Evolutionary conservation across 2,113 vertebrate genomes (phyloP).

Genomic region (Garra rufa): DNA sequence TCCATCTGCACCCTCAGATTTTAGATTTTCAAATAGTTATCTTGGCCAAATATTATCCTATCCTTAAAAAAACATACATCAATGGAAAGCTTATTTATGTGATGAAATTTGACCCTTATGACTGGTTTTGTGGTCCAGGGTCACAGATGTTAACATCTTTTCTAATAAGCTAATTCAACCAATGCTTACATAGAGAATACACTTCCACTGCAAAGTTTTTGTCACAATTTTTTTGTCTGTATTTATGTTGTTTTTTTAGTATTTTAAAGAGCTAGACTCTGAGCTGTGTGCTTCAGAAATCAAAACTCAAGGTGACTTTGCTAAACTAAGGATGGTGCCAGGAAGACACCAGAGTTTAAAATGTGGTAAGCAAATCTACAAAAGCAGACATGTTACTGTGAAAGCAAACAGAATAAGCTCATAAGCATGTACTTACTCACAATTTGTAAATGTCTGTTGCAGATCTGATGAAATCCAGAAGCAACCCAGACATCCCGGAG

Average conservation of each 20-base stretch:
- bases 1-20: too few relatives aligned
- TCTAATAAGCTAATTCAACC: background rate
- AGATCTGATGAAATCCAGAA: conserved; percentile 86
- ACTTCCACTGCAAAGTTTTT: background rate
- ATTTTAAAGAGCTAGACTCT: conserved; percentile 83
- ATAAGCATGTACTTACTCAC: background rate
- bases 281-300: conserved; percentile 83
- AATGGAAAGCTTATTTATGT: too few relatives aligned
- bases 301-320: conserved; percentile 80
- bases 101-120: too few relatives aligned
- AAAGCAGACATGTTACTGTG: background rate
- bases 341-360: conserved; percentile 67
- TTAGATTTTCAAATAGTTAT: too few relatives aligned
- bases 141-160: background rate
- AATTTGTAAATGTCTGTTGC: conserved; percentile 52
- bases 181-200: background rate
- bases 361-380: conserved; percentile 76
- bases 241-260: conserved; percentile 19
- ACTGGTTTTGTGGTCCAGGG: too few relatives aligned
- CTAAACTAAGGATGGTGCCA: conserved; percentile 77
- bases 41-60: too few relatives aligned
- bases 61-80: too few relatives aligned
- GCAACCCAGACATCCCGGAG: conserved; percentile 84
- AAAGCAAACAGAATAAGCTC: background rate
- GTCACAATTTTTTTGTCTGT: background rate